Percentiles rank a stretch among this genome's conserved stretches.
Conservation (phyloP, 2,888 invertebrate genomes). For the Conistra vaccinii region DNA sequence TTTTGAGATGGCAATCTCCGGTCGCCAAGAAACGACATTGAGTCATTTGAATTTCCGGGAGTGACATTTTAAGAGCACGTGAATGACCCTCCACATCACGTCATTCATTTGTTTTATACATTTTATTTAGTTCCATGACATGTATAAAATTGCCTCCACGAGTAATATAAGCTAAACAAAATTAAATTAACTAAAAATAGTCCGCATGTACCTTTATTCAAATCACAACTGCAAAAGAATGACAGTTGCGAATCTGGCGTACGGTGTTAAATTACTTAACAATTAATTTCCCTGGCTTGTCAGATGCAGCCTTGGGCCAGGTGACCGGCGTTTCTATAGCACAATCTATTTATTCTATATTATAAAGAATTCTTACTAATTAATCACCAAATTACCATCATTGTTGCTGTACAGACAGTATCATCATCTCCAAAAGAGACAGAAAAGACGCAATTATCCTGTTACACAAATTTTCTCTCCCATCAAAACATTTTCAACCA, state of each 20-base stretch:
- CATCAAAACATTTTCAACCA: conserved; percentile 20
- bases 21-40: conserved; percentile 13
- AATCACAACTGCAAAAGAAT: background rate
- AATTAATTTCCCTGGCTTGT: background rate
- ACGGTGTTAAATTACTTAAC: background rate
- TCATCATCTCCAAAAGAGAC: background rate
- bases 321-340: no score
- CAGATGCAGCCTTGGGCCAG: no score
- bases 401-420: background rate
- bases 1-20: conserved; percentile 42
- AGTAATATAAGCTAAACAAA: background rate
- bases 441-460: conserved; percentile 6
- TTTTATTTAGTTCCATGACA: background rate
- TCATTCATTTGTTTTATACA: background rate
- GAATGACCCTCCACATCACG: no score
- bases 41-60: conserved; percentile 30
- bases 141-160: background rate
- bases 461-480: background rate
- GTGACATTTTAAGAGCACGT: conserved; percentile 8
- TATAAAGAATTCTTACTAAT: background rate
- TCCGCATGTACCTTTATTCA: no score
- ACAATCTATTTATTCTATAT: no score
- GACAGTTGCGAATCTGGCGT: background rate
- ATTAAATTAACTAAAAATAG: no score
- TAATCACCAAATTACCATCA: background rate